phyloP scores from a whole-genome alignment of 2,888 invertebrate species.

The Leptopilina drosophilae region DNA sequence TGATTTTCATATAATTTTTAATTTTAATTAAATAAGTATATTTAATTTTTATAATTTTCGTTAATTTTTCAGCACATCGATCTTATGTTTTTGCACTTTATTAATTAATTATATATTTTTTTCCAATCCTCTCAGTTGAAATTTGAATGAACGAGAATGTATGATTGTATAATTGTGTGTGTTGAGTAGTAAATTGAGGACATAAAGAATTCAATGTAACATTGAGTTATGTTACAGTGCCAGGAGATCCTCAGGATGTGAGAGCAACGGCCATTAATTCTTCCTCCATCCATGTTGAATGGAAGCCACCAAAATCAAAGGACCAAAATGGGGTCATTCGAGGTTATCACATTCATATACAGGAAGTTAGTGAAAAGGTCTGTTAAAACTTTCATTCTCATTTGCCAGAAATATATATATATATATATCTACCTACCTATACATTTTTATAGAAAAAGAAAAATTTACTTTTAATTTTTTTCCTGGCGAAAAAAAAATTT shows the following conservation, averaged over 20 bases:
- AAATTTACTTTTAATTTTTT: no score
- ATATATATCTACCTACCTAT: no score
- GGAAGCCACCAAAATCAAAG: constrained; percentile 95
- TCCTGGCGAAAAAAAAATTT: no score
- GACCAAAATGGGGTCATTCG: constrained; percentile 97
- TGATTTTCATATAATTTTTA: no score
- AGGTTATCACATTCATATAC: constrained; percentile 97
- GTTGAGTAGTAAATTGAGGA: constrained; percentile 49
- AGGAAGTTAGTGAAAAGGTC: constrained; percentile 92
- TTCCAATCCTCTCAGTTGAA: constrained; percentile 44
- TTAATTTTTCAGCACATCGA: constrained; percentile 47
- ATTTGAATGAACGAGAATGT: constrained; percentile 48
- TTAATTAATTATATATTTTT: constrained; percentile 14
- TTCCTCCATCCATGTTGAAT: constrained; percentile 95
- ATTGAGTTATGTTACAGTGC: constrained; percentile 85
- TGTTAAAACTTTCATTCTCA: constrained; percentile 51
- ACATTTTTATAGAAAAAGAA: no score
- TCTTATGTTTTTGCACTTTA: constrained; percentile 45
- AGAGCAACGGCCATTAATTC: constrained; percentile 94
- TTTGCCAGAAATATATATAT: background rate
- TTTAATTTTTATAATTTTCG: constrained; percentile 25
- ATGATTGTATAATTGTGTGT: constrained; percentile 57
- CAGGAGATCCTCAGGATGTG: constrained; percentile 97
- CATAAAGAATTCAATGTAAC: constrained; percentile 63
- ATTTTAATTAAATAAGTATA: background rate